Conservation (phyloP, 2,888 invertebrate species). For the Agriopis marginaria region DNA sequence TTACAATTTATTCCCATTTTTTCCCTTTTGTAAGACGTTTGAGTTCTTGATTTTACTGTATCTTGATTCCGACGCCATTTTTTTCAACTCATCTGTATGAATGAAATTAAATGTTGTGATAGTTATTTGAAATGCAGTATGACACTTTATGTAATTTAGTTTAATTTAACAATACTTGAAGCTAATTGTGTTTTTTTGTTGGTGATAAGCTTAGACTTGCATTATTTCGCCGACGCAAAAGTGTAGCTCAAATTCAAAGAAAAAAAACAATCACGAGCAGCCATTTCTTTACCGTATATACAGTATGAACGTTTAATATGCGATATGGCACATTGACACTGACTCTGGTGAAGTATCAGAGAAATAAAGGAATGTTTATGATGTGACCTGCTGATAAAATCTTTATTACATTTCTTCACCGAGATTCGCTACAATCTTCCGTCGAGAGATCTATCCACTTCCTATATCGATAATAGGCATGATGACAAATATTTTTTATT, state of each 20-base stretch:
- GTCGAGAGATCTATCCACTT: not conserved
- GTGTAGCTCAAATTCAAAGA: too few relatives aligned
- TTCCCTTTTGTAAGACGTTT: not conserved
- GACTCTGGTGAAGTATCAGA: not conserved
- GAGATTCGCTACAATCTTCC: slow-evolving; percentile 1
- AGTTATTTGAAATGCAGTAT: too few relatives aligned
- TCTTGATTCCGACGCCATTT: not conserved
- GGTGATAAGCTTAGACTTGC: too few relatives aligned
- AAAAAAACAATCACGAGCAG: not conserved
- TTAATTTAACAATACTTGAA: not conserved
- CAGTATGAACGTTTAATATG: slow-evolving; percentile 1
- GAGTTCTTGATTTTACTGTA: slow-evolving; percentile 1
- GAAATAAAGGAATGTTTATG: not conserved
- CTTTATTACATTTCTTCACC: slow-evolving; percentile 2
- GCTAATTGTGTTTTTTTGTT: too few relatives aligned
- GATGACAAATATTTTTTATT: too few relatives aligned
- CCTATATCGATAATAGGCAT: not conserved
- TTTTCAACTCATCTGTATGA: not conserved
- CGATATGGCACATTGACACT: not conserved
- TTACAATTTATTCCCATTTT: slow-evolving; percentile 13
- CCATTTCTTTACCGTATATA: not conserved
- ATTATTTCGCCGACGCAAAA: too few relatives aligned
- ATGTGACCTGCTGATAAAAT: slow-evolving; percentile 7
- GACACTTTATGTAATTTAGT: not conserved
- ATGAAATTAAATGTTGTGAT: too few relatives aligned